These are phyloP conservation scores for Rhagoletis zephyria DNA, from an alignment of 1,140 invertebrate species.

Conservation along the genomic window DNA sequence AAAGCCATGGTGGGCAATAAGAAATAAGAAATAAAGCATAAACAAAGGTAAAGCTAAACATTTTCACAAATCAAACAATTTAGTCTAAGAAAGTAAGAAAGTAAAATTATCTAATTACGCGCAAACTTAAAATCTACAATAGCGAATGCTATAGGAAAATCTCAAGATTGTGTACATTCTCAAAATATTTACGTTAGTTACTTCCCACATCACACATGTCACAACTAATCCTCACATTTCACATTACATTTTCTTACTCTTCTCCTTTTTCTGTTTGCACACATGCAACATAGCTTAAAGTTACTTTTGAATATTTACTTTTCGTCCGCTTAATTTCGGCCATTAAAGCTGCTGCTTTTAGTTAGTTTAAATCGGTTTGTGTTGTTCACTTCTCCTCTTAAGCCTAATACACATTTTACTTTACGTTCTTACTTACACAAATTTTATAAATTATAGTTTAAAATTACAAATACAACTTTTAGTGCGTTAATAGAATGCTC, in stretches of 20 bases:
- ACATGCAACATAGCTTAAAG: not conserved
- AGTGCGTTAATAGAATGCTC: constrained; percentile 53
- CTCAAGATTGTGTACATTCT: constrained; percentile 25
- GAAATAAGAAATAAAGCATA: not conserved
- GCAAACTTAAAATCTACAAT: constrained; percentile 15
- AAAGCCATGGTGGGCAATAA: not conserved
- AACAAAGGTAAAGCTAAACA: not conserved
- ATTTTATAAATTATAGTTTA: constrained; percentile 46
- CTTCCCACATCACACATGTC: not conserved
- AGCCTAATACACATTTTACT: constrained; percentile 32
- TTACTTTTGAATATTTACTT: constrained; percentile 28
- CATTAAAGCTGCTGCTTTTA: constrained; percentile 30
- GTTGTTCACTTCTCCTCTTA: constrained; percentile 1
- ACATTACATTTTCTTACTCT: not conserved
- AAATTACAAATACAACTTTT: constrained; percentile 53
- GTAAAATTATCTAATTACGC: not conserved
- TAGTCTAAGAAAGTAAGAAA: not conserved
- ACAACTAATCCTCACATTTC: not conserved
- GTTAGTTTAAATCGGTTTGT: not conserved
- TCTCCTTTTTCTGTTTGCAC: not conserved
- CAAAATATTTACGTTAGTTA: constrained; percentile 7
- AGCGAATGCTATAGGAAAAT: constrained; percentile 36
- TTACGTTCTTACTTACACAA: constrained; percentile 18
- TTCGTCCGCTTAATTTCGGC: not conserved
- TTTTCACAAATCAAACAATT: not conserved